Evolutionary conservation across 2,888 invertebrate genomes (phyloP), one percentile per base, ranked within the genome.

Genomic region (Tridacna gigas): DNA sequence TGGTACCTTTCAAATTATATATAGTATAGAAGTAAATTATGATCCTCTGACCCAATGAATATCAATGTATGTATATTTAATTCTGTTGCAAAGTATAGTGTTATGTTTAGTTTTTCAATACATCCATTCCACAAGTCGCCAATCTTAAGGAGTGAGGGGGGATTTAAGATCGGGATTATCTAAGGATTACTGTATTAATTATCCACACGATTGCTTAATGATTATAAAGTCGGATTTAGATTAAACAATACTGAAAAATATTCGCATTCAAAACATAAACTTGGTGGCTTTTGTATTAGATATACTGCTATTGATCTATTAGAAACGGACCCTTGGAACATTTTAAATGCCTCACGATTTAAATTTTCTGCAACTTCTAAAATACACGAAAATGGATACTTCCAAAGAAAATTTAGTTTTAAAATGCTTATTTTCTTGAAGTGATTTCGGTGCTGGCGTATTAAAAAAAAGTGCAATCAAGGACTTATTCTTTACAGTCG

Each of bases 171-270:
- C 18, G 12, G 71, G 71, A 71, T 71, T 71, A 71, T 12, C 45
- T 48, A 7, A 22, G 71, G 71, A 71, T 71, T 71, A 71, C 25
- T 51, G 71, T 47, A 71, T 47, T 71, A 71, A 71, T 71, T 71
- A 71, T 22, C 67, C 28, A 26, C 28, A 51, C 71, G 47, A 71
- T 63, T 63, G 26, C 22, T 63, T 63, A 26, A 63, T 63, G 63
- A 63, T 22, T 63, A 63, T n/a, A n/a, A 25, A 37, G 37, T 37
- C 37, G 60, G 20, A 60, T 60, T 60, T 60, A 60, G n/a, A 60
- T 60, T n/a, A n/a, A 60, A 60, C 60, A 60, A 60, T 60, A 60
- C 60, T 20, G 20, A 9, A 60, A n/a, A 37, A 37, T 37, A 37
- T 37, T 37, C 37, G 9, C 56, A 56, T 56, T 56, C 20, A 56